phyloP scores from a whole-genome alignment of 2,113 vertebrate species.

The Xerus inauris region DNA sequence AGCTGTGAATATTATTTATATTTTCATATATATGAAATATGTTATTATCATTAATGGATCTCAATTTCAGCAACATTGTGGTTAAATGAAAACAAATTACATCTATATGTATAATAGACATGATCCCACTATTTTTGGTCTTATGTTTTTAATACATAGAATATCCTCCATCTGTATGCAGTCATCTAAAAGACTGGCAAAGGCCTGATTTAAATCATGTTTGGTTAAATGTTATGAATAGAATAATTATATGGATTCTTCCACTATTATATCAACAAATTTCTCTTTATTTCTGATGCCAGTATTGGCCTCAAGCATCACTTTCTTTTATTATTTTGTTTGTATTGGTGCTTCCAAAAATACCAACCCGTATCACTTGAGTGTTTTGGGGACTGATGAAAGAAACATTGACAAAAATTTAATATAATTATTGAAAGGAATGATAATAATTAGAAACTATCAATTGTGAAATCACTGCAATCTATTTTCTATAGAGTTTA shows the following conservation, averaged over 20 bases:
- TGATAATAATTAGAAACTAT: neutral
- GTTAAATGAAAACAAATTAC: neutral
- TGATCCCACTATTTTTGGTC: neutral
- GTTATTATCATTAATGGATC: neutral
- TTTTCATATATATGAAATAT: neutral
- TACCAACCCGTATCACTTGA: neutral
- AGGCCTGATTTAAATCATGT: neutral
- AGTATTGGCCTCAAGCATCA: neutral
- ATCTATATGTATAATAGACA: neutral
- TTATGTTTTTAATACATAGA: conserved; percentile 17
- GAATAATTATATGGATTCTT: neutral
- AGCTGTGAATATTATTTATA: neutral
- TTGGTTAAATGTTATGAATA: conserved; percentile 38
- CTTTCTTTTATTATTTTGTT: neutral
- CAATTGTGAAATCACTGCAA: neutral
- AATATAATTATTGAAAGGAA: neutral
- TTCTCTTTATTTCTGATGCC: neutral
- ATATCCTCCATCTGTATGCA: conserved; percentile 7
- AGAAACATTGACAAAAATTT: neutral
- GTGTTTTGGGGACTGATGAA: neutral
- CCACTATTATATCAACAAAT: neutral
- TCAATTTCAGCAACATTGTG: neutral
- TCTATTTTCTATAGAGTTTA: neutral
- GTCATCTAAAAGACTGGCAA: neutral
- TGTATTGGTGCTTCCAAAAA: neutral